A percentile compares a stretch with the other conserved stretches of the same genome.
Evolutionary conservation across 2,113 vertebrate species (phyloP).

Genomic region (Myrmophylax atrothorax): DNA sequence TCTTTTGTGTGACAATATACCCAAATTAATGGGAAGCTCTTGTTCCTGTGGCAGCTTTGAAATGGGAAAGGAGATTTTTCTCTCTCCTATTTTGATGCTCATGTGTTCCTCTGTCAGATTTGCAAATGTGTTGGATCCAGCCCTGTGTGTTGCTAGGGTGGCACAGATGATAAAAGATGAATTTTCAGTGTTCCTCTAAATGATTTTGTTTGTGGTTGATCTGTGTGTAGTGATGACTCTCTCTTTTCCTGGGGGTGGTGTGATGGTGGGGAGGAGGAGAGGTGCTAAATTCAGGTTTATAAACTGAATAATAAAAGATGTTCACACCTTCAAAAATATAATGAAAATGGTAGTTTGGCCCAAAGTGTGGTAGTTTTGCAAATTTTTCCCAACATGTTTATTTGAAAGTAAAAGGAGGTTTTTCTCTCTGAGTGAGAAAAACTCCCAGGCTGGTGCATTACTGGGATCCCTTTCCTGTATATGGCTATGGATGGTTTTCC

Average conservation of each 20-base stretch:
- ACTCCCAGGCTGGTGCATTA: neutral
- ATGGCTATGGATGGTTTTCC: neutral
- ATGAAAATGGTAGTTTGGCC: neutral
- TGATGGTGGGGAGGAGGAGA: conserved; percentile 41
- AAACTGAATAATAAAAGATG: conserved; percentile 50
- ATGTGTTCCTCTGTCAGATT: neutral
- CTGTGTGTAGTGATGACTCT: conserved; percentile 11
- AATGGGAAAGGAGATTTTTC: neutral
- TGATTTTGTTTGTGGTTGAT: conserved; percentile 29
- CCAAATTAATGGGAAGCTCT: neutral
- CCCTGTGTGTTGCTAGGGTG: conserved; percentile 43
- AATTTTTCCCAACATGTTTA: neutral
- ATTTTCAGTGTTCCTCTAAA: conserved; percentile 26
- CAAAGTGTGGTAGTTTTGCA: neutral
- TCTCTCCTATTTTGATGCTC: neutral
- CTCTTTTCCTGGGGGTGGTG: conserved; percentile 20
- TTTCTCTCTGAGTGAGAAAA: neutral
- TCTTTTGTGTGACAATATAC: neutral
- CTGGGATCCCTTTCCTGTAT: neutral
- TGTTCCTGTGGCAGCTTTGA: neutral
- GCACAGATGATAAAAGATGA: conserved; percentile 55
- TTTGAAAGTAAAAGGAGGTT: neutral
- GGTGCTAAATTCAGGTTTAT: conserved; percentile 48
- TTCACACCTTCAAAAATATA: conserved; percentile 43
- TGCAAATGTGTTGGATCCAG: neutral